A percentile compares a stretch with the other conserved stretches of the same genome.
Conservation (phyloP, 2,888 invertebrate species). For the Diaperis boleti region DNA sequence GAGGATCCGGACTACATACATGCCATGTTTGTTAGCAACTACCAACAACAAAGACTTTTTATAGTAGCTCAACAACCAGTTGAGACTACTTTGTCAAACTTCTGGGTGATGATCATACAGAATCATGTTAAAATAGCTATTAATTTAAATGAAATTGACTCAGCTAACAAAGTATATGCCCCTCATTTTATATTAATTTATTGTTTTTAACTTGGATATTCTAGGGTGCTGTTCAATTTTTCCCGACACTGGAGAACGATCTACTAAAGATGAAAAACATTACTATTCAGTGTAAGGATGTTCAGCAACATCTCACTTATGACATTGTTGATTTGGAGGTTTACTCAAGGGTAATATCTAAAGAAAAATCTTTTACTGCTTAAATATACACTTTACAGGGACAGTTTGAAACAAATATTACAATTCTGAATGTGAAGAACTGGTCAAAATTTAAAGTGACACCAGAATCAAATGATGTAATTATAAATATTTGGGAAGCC, state of each 20-base stretch:
- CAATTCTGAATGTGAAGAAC: conserved; percentile 1
- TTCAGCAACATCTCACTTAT: neutral
- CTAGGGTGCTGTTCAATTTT: neutral
- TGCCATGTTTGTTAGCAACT: conserved; percentile 19
- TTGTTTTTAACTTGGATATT: neutral
- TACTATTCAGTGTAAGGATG: neutral
- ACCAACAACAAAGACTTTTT: neutral
- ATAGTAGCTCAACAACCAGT: conserved; percentile 28
- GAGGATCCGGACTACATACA: conserved; percentile 12
- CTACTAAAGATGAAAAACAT: neutral
- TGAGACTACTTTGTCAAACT: neutral
- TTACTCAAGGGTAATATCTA: neutral
- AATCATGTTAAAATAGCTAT: conserved; percentile 3
- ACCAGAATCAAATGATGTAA: conserved; percentile 4
- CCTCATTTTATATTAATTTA: neutral
- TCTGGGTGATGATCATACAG: conserved; percentile 23
- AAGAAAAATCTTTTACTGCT: neutral
- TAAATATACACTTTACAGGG: neutral
- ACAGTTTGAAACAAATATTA: neutral
- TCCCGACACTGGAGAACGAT: neutral
- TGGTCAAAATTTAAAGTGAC: conserved; percentile 10
- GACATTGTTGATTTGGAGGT: neutral
- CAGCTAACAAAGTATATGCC: neutral
- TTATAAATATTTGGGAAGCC: conserved; percentile 8
- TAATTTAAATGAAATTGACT: conserved; percentile 12